phyloP scores from a whole-genome alignment of 2,113 vertebrate genomes.

The Salvelinus fontinalis region DNA sequence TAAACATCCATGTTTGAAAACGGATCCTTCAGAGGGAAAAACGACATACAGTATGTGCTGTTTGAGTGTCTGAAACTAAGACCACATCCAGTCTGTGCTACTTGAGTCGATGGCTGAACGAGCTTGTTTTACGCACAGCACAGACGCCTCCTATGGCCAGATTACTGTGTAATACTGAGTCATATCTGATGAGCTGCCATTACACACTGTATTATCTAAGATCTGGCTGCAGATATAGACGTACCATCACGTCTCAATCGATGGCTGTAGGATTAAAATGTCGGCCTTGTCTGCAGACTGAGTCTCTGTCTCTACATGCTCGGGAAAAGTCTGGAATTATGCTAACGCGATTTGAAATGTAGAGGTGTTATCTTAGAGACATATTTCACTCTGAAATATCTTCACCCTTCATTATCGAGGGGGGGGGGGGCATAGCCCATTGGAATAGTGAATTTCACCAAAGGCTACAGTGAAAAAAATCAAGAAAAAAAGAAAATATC shows the following conservation, averaged over 20 bases:
- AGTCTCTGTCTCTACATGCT: background rate
- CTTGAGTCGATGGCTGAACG: too few relatives aligned
- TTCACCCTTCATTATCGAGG: background rate
- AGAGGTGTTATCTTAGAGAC: conserved; percentile 4
- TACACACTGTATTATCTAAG: conserved; percentile 5
- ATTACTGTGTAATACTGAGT: background rate
- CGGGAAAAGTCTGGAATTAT: conserved; percentile 14
- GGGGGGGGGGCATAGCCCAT: too few relatives aligned
- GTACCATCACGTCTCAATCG: background rate
- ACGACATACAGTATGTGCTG: too few relatives aligned
- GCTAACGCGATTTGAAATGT: conserved; percentile 41
- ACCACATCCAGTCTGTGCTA: too few relatives aligned
- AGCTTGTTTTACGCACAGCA: background rate
- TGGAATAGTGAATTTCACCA: too few relatives aligned
- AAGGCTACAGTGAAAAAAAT: background rate
- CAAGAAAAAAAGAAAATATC: background rate
- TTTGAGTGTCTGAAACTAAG: too few relatives aligned
- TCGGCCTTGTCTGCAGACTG: conserved; percentile 10
- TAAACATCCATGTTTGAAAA: conserved; percentile 43
- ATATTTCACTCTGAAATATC: background rate
- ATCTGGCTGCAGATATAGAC: background rate
- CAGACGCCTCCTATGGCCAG: background rate
- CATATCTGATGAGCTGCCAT: conserved; percentile 4
- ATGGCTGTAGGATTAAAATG: background rate
- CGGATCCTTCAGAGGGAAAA: background rate